These are phyloP conservation scores for Selene dorsalis DNA, from an alignment of 2,797 vertebrate genomes.

Conservation along the genomic window DNA sequence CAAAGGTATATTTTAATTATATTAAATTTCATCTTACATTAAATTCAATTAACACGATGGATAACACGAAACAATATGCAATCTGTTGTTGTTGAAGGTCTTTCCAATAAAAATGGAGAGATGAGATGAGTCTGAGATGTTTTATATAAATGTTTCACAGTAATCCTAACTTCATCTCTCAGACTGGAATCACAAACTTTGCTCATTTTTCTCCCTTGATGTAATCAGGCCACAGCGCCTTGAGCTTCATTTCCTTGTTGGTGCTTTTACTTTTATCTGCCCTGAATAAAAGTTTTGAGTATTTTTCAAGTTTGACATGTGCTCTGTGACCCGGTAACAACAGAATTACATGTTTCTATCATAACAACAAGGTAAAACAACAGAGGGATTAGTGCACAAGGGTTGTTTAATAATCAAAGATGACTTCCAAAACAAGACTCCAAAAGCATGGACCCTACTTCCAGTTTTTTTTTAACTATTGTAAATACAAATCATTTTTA, in stretches of 20 bases:
- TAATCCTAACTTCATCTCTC: background rate
- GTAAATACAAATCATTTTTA: too few relatives aligned
- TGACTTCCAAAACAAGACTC: too few relatives aligned
- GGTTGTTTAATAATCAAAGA: too few relatives aligned
- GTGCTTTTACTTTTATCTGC: background rate
- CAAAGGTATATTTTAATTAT: conserved; percentile 3
- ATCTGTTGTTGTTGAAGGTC: conserved; percentile 7
- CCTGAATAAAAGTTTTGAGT: background rate
- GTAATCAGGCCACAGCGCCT: background rate
- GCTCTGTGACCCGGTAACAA: background rate
- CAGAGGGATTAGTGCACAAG: too few relatives aligned
- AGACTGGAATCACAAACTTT: background rate
- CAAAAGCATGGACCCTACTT: too few relatives aligned
- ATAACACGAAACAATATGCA: background rate
- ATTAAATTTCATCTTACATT: too few relatives aligned
- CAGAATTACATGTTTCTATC: background rate
- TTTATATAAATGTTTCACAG: conserved; percentile 9
- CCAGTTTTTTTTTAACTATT: too few relatives aligned
- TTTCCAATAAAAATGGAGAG: background rate
- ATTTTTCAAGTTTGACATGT: background rate
- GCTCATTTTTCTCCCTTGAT: background rate
- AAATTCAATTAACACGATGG: background rate
- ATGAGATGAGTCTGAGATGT: conserved; percentile 4
- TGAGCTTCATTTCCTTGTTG: background rate
- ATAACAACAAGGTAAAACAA: background rate